A percentile compares a stretch with the other conserved stretches of the same genome.
These are phyloP conservation scores for Flexamia atlantica DNA, from an alignment of 2,888 invertebrate species.

Conservation along the genomic window DNA sequence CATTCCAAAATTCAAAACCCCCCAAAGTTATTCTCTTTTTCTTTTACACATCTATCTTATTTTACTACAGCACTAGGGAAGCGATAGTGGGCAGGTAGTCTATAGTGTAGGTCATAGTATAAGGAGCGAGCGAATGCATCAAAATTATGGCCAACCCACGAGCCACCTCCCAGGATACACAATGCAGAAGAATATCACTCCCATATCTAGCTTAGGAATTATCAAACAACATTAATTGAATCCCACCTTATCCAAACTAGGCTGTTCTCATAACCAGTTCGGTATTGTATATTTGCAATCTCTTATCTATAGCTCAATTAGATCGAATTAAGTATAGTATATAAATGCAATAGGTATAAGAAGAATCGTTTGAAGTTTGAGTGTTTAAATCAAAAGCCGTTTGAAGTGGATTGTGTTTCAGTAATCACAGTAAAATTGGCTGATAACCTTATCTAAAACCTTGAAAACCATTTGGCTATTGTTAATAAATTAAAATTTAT, in stretches of 20 bases:
- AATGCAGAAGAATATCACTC: conserved; percentile 12
- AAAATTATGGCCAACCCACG: conserved; percentile 29
- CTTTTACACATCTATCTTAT: too few species aligned
- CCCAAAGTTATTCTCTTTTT: too few species aligned
- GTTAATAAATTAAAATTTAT: too few species aligned
- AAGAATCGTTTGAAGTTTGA: too few species aligned
- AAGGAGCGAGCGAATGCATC: conserved; percentile 35
- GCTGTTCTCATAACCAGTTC: neutral
- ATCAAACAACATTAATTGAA: conserved; percentile 13
- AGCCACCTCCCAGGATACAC: conserved; percentile 22
- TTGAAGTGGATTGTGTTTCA: too few species aligned
- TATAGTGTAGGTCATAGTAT: conserved; percentile 7
- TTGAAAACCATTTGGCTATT: too few species aligned
- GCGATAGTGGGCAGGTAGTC: neutral
- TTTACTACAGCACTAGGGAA: neutral
- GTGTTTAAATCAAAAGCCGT: too few species aligned
- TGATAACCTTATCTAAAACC: too few species aligned
- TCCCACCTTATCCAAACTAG: conserved; percentile 13
- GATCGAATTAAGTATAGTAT: neutral
- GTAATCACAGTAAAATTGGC: too few species aligned
- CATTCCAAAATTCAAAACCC: too few species aligned
- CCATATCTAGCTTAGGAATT: conserved; percentile 34
- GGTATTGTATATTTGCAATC: conserved; percentile 13
- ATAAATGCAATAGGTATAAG: too few species aligned
- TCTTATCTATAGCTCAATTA: conserved; percentile 32